Evolutionary conservation across 2,888 invertebrate genomes (phyloP), one percentile per base, ranked within the genome.

Genomic region (Girardia tigrina): DNA sequence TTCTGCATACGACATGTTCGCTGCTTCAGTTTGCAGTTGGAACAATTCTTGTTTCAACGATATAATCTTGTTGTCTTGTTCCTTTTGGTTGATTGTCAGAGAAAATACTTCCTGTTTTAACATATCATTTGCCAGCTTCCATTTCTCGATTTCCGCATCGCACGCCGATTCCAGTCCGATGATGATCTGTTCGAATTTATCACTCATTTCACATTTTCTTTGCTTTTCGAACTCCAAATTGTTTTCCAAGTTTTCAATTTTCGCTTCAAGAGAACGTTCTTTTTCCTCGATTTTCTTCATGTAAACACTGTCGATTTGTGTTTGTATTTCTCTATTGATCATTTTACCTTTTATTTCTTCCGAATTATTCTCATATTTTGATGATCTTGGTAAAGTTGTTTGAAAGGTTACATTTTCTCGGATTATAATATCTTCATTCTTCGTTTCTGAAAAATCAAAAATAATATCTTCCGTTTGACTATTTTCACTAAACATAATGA

Each of bases 91-190:
- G 23, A n/a, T 8, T n/a, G n/a, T 56, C 23, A 56, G 23, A 8
- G 23, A 56, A n/a, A 12, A 6, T 56, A 74, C 2, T 1, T 74
- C 56, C 12, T 20, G 26, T 56, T 56, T 20, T n/a, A 74, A 56
- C 1, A 72, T 20, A 16, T 72, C 73, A 27, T 29, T 29, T n/a
- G 2, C 36, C 12, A 36, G n/a, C 23, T 29, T 29, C 23, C 20
- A 36, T 29, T 74, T 36, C 23, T 74, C 26, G 4, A 74, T 28
- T 74, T 74, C 74, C n/a, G 74, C 36, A 74, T 74, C 74, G 28
- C 74, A 74, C 26, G 73, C 74, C 1, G 20, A n/a, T 23, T 74
- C 74, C n/a, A 74, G 23, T 28, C 71, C 26, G 74, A 26, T 28
- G n/a, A 74, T 74, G 12, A 74, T 69, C 23, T 56, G 56, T 56